Evolutionary conservation across 2,113 vertebrate genomes (phyloP).

Genomic region (Bubo scandiacus): DNA sequence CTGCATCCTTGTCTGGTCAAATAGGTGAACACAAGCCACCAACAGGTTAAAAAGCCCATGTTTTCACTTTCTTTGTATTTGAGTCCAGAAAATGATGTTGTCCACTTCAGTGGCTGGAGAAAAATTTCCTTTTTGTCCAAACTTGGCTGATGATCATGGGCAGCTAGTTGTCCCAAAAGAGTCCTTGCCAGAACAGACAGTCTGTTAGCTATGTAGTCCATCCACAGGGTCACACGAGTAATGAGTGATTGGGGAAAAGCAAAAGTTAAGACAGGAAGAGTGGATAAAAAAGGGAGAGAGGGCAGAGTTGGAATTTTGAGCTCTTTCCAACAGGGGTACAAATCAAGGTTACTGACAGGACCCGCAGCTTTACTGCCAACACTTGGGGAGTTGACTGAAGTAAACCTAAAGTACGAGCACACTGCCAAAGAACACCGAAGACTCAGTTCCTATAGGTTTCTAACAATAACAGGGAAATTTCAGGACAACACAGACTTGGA

Average conservation of each 20-base stretch:
- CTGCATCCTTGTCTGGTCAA: not conserved
- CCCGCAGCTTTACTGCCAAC: not conserved
- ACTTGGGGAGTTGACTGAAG: not conserved
- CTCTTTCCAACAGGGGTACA: not conserved
- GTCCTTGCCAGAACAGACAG: not conserved
- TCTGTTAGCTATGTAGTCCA: not conserved
- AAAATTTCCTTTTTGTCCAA: not conserved
- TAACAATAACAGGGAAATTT: not conserved
- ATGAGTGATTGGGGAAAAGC: rapidly evolving
- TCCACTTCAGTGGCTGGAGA: not conserved
- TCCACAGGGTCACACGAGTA: not conserved
- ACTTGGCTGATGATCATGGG: not conserved
- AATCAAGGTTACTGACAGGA: not conserved
- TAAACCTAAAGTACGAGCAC: not conserved
- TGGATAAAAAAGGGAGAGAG: not conserved
- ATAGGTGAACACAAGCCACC: not conserved
- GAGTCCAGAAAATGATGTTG: not conserved
- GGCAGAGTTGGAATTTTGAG: not conserved
- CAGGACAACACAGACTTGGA: not conserved
- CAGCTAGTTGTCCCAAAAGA: not conserved
- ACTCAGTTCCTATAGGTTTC: not conserved
- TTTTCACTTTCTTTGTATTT: not conserved
- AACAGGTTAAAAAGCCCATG: not conserved
- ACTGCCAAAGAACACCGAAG: not conserved
- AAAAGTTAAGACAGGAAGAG: not conserved